These are phyloP conservation scores for Zaprionus lineosus DNA, from an alignment of 2,888 invertebrate genomes.

Conservation along the genomic window DNA sequence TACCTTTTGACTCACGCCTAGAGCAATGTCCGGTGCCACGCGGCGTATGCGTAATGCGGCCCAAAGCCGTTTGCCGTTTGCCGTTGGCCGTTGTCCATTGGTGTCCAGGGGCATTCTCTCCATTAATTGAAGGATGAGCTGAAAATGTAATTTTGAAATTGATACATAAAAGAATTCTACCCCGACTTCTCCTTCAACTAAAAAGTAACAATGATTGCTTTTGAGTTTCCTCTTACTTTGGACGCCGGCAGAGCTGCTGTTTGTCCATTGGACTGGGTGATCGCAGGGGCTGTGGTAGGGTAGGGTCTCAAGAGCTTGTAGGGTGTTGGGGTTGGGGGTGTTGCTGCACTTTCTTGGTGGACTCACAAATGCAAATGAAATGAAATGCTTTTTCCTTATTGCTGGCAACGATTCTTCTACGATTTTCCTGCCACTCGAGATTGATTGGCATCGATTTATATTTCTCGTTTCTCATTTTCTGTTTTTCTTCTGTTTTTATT, in stretches of 20 bases:
- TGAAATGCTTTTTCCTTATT: constrained; percentile 26
- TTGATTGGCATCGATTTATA: constrained; percentile 56
- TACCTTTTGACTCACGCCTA: constrained; percentile 8
- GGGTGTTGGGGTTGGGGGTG: too few species aligned
- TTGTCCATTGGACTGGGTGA: too few species aligned
- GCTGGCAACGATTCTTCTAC: constrained; percentile 24
- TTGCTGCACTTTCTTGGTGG: constrained; percentile 22
- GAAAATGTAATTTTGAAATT: too few species aligned
- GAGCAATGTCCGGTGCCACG: constrained; percentile 7
- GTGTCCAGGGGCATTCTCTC: too few species aligned
- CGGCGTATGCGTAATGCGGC: constrained; percentile 34
- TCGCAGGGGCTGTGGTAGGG: too few species aligned
- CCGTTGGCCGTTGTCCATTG: too few species aligned
- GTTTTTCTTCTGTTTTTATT: too few species aligned
- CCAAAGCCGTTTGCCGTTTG: too few species aligned
- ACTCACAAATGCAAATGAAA: constrained; percentile 47
- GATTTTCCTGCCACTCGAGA: constrained; percentile 19
- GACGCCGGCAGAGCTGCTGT: too few species aligned
- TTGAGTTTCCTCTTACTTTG: neutral
- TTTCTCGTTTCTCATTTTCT: too few species aligned
- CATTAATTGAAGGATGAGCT: too few species aligned
- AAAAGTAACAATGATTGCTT: neutral
- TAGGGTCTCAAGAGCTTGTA: too few species aligned
- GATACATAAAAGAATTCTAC: constrained; percentile 16
- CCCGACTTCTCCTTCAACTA: constrained; percentile 9